These are phyloP conservation scores for Rhinophrynus dorsalis DNA, from an alignment of 2,797 vertebrate genomes.

Conservation along the genomic window DNA sequence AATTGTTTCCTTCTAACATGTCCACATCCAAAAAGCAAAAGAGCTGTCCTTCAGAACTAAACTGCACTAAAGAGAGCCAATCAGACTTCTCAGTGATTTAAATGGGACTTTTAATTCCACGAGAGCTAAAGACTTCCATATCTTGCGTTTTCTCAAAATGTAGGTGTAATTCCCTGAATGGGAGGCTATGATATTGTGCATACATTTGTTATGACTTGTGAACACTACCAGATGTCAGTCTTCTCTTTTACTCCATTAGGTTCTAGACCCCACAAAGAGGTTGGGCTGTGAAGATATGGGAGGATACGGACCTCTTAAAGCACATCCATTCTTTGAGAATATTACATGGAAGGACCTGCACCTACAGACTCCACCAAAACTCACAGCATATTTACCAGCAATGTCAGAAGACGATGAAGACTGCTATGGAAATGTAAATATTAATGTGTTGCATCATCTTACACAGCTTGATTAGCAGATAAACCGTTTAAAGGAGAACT, in stretches of 20 bases:
- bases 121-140: too few species aligned
- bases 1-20: too few species aligned
- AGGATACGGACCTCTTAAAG: slow-evolving; percentile 86
- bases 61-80: too few species aligned
- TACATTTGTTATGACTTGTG: background rate
- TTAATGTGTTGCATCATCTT: too few species aligned
- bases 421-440: slow-evolving; percentile 96
- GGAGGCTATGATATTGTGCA: background rate
- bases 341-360: slow-evolving; percentile 90
- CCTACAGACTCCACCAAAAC: slow-evolving; percentile 91
- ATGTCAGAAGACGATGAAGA: slow-evolving; percentile 99
- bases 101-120: too few species aligned
- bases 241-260: slow-evolving; percentile 65
- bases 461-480: too few species aligned
- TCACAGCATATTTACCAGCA: slow-evolving; percentile 93
- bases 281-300: slow-evolving; percentile 97
- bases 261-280: slow-evolving; percentile 89
- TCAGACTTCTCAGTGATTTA: too few species aligned
- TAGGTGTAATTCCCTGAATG: background rate
- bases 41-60: too few species aligned
- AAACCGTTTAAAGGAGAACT: too few species aligned
- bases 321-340: slow-evolving; percentile 91
- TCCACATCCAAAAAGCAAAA: too few species aligned
- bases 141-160: too few species aligned
- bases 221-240: background rate